Percentiles rank a stretch among this genome's conserved stretches.
Evolutionary conservation across 2,888 invertebrate species (phyloP).

Genomic region (Volucella inflata): DNA sequence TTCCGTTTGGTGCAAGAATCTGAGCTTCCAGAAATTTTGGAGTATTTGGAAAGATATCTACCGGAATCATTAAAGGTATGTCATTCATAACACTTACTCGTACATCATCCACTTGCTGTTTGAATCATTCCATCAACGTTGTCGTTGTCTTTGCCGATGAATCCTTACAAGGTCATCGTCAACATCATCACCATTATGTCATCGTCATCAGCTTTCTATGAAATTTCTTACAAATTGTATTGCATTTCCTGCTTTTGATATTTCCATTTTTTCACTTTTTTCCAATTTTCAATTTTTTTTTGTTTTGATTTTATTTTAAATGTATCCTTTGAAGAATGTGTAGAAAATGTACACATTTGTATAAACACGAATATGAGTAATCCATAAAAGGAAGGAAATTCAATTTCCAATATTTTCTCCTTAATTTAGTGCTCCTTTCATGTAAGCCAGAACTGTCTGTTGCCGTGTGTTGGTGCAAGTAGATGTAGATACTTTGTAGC

Average conservation of each 20-base stretch:
- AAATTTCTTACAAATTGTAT: too few species aligned
- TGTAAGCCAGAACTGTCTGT: slow-evolving; percentile 22
- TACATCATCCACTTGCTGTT: neutral
- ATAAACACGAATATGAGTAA: neutral
- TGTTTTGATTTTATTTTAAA: neutral
- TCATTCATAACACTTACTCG: slow-evolving; percentile 12
- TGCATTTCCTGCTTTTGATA: neutral
- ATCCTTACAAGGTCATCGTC: neutral
- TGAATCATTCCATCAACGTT: slow-evolving; percentile 8
- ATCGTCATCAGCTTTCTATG: too few species aligned
- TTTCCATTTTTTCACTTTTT: neutral
- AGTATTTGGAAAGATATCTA: slow-evolving; percentile 91
- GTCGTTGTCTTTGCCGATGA: neutral
- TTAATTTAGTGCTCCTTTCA: slow-evolving; percentile 53
- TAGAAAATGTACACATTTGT: neutral
- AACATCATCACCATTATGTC: too few species aligned
- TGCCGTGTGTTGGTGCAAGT: slow-evolving; percentile 2
- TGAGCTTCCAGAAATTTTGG: slow-evolving; percentile 92
- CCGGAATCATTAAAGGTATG: slow-evolving; percentile 94
- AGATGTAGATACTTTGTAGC: too few species aligned
- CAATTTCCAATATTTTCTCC: slow-evolving; percentile 40
- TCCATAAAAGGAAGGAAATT: slow-evolving; percentile 5
- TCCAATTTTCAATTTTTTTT: neutral
- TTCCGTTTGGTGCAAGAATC: slow-evolving; percentile 94
- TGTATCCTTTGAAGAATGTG: neutral